A percentile compares a stretch with the other conserved stretches of the same genome.
phyloP scores from a whole-genome alignment of 2,797 vertebrate genomes.

The Leptoclinus maculatus region DNA sequence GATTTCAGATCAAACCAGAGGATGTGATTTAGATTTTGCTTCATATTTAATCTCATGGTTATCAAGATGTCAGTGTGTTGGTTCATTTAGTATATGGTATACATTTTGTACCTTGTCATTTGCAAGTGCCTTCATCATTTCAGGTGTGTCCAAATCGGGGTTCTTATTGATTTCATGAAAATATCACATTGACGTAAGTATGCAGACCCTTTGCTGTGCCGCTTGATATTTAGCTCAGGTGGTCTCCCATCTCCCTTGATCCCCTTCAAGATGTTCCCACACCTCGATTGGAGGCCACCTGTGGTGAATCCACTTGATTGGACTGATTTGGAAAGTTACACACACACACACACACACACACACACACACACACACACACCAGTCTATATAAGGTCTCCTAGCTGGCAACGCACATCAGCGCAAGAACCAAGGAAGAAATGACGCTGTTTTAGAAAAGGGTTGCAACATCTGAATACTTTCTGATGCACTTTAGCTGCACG shows the following conservation, averaged over 20 bases:
- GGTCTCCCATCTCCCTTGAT: not conserved
- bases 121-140: too few relatives aligned
- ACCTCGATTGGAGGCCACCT: not conserved
- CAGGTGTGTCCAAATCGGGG: not conserved
- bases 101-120: not conserved
- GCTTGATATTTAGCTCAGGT: not conserved
- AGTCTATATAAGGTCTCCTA: not conserved
- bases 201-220: not conserved
- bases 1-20: too few relatives aligned
- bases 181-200: not conserved
- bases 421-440: too few relatives aligned
- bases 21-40: too few relatives aligned
- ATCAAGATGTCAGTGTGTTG: too few relatives aligned
- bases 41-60: too few relatives aligned
- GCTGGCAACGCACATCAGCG: not conserved
- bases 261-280: not conserved
- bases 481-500: not conserved
- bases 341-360: not conserved
- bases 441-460: not conserved
- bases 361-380: not conserved
- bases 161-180: not conserved
- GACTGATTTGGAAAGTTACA: too few relatives aligned
- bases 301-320: not conserved
- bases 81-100: not conserved
- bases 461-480: not conserved